Base-by-base conservation (phyloP, 1,140 invertebrate species). In the Drosophila busckii region DNA sequence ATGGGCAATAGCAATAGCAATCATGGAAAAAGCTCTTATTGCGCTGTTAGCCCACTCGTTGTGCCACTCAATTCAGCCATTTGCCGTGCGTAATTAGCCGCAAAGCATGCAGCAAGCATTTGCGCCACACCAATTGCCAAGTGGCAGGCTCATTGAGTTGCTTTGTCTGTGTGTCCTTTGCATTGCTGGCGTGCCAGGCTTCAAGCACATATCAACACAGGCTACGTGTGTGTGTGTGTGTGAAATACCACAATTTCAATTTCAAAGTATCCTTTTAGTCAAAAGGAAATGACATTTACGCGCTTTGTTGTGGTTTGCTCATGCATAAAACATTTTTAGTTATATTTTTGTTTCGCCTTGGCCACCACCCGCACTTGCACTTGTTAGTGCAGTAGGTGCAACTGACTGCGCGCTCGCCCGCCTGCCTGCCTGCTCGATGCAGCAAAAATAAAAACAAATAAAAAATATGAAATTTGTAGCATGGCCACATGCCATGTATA, bases 261-360 rank as follows among this genome's bases (percentile, higher is more conserved):
- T 82, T 82, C 75, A 82, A 82, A 82, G 75, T 82, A 82, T 82
- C 76, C 75, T 82, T 82, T 82, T 82, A 82, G 75, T 73, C 64
- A 59, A 78, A 82, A 69, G 75, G 75, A 82, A 82, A 82, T 82
- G 75, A 82, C 75, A 82, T 82, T 82, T 82, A 82, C 75, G 75
- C 75, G 75, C 75, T 82, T 82, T 82, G 75, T 82, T 82, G 75
- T 82, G 75, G 75, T 82, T 69, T 70, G 55, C 56, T 65, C 75
- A 82, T 82, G 75, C 65, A 82, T 82, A 82, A 82, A 82, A 82
- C 75, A 82, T 82, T 82, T 75, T 82, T 82, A 70, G 69, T 82
- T 28, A 19, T 13, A n/a, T 13, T 23, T 28, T 22, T 48, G 32
- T 52, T 55, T 48, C 19, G 22, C 8, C 8, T 50, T 28, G 29